Conservation (phyloP, 2,888 invertebrate genomes). For the Clostera curtula region DNA sequence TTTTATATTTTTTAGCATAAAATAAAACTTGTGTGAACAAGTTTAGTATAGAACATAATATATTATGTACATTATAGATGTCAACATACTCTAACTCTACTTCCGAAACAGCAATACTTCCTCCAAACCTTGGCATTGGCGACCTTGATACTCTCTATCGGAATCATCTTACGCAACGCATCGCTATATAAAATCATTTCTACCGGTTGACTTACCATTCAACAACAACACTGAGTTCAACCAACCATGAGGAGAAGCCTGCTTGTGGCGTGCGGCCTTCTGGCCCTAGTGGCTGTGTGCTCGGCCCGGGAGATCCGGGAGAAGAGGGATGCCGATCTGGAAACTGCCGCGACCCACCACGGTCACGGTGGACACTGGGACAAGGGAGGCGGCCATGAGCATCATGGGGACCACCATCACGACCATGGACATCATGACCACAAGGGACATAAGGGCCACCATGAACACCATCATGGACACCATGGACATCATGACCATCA, state of each 20-base stretch:
- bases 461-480: slow-evolving; percentile 76
- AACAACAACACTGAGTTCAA: slow-evolving; percentile 24
- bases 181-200: slow-evolving; percentile 42
- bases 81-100: background rate
- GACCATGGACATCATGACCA: slow-evolving; percentile 77
- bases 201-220: slow-evolving; percentile 37
- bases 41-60: too few species aligned
- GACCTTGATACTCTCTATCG: slow-evolving; percentile 1
- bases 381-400: slow-evolving; percentile 74
- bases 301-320: slow-evolving; percentile 60
- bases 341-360: slow-evolving; percentile 48
- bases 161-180: slow-evolving; percentile 1
- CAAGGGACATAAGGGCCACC: slow-evolving; percentile 78
- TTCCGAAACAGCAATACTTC: background rate
- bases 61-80: too few species aligned
- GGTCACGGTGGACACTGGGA: slow-evolving; percentile 27
- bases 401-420: slow-evolving; percentile 74
- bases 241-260: slow-evolving; percentile 37
- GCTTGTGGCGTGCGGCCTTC: slow-evolving; percentile 40
- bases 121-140: slow-evolving; percentile 1
- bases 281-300: slow-evolving; percentile 56
- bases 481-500: slow-evolving; percentile 81
- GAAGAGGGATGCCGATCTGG: slow-evolving; percentile 58
- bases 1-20: too few species aligned
- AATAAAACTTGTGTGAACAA: too few species aligned